A percentile compares a stretch with the other conserved stretches of the same genome.
Evolutionary conservation across 1,140 invertebrate genomes (phyloP).

Genomic region (Notospermus geniculatus): DNA sequence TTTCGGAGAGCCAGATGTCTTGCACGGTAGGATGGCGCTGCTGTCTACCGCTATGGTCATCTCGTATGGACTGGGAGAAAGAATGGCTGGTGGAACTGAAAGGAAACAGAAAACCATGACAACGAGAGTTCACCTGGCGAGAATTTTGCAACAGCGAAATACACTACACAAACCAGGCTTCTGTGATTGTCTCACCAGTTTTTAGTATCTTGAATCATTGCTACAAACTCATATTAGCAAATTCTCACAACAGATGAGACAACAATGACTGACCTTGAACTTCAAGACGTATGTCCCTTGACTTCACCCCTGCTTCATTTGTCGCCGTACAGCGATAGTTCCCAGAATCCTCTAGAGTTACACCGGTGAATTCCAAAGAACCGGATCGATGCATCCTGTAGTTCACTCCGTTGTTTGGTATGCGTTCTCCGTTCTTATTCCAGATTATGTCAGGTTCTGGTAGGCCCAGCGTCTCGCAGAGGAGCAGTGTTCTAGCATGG

Average conservation of each 20-base stretch:
- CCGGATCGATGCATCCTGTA: slow-evolving; percentile 45
- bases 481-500: slow-evolving; percentile 31
- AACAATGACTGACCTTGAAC: slow-evolving; percentile 40
- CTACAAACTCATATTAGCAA: too few species aligned
- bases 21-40: slow-evolving; percentile 47
- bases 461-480: slow-evolving; percentile 41
- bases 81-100: slow-evolving; percentile 11
- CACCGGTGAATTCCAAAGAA: slow-evolving; percentile 53
- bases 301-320: slow-evolving; percentile 48
- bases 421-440: slow-evolving; percentile 48
- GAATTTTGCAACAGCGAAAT: too few species aligned
- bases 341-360: slow-evolving; percentile 52
- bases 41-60: slow-evolving; percentile 29
- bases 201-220: too few species aligned
- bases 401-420: slow-evolving; percentile 34
- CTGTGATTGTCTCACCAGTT: too few species aligned
- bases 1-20: slow-evolving; percentile 51
- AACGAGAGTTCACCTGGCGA: neutral
- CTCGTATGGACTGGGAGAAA: neutral
- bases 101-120: neutral
- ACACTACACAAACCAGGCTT: too few species aligned
- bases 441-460: slow-evolving; percentile 52
- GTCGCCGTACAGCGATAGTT: slow-evolving; percentile 65
- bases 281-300: slow-evolving; percentile 32
- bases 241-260: neutral